phyloP scores from a whole-genome alignment of 2,113 vertebrate species.

The Pelusios castaneus region DNA sequence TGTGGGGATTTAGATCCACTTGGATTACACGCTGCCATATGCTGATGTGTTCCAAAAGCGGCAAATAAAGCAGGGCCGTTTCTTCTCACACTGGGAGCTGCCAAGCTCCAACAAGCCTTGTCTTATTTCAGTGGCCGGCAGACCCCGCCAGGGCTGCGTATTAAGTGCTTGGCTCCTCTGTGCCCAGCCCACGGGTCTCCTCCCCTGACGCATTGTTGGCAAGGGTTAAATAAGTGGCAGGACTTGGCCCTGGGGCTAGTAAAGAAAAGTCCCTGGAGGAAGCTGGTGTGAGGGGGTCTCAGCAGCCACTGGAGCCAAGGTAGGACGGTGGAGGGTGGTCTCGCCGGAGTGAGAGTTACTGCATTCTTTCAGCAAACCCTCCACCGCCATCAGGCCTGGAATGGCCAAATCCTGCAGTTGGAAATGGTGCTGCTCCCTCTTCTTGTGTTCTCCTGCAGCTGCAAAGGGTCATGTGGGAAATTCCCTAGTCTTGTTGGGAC shows the following conservation, averaged over 20 bases:
- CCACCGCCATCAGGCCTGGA: background rate
- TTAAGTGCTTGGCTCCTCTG: constrained; percentile 1
- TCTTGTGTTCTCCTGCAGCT: constrained; percentile 14
- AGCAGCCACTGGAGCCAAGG: background rate
- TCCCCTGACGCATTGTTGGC: constrained; percentile 60
- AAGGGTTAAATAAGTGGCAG: constrained; percentile 59
- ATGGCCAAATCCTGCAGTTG: background rate
- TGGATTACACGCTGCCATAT: constrained; percentile 35
- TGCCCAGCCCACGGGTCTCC: constrained; percentile 32
- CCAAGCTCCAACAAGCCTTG: constrained; percentile 29
- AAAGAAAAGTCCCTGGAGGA: constrained; percentile 58
- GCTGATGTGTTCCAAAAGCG: constrained; percentile 2
- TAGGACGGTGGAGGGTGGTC: background rate
- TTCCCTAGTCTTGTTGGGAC: background rate
- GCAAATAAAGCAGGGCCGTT: constrained; percentile 44
- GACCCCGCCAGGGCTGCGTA: constrained; percentile 18
- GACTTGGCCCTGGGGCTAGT: background rate
- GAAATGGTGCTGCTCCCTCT: background rate
- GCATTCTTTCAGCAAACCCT: background rate
- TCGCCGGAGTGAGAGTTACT: background rate
- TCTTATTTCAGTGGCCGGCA: constrained; percentile 45
- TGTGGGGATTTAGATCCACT: constrained; percentile 26
- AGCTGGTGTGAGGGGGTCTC: constrained; percentile 29
- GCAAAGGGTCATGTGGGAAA: constrained; percentile 47
- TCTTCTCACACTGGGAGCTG: constrained; percentile 22